These are phyloP conservation scores for Takifugu flavidus DNA, from an alignment of 2,113 vertebrate genomes.

Conservation along the genomic window DNA sequence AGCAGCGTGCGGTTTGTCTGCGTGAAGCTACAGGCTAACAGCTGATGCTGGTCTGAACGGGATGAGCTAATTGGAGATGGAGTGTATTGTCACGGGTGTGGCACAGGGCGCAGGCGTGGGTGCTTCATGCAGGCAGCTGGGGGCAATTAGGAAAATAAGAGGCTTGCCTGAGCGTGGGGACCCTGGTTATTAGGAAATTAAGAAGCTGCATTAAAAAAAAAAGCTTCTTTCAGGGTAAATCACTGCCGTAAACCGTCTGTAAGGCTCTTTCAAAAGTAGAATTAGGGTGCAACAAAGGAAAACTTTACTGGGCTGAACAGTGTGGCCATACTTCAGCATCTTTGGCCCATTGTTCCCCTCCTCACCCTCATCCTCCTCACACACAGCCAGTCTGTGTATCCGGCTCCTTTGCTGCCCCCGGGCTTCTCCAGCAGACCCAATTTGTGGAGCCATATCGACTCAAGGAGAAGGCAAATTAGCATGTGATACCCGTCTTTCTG, in stretches of 20 bases:
- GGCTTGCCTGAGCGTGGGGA: no score
- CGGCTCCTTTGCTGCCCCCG: conserved; percentile 27
- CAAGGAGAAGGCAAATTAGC: conserved; percentile 44
- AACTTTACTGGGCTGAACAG: not conserved
- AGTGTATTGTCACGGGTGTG: conserved; percentile 71
- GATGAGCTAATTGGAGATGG: conserved; percentile 55
- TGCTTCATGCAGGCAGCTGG: not conserved
- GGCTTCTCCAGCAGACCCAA: conserved; percentile 26
- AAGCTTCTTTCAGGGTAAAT: not conserved
- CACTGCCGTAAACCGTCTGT: no score
- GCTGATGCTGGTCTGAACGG: conserved; percentile 44
- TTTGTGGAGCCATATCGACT: conserved; percentile 22
- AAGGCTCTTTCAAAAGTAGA: no score
- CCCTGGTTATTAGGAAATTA: no score
- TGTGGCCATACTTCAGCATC: not conserved
- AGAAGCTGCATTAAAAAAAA: no score
- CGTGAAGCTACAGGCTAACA: conserved; percentile 47
- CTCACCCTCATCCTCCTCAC: conserved; percentile 24
- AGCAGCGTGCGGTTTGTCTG: conserved; percentile 9
- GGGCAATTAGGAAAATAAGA: no score
- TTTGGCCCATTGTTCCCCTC: conserved; percentile 21
- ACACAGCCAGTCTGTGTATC: conserved; percentile 34
- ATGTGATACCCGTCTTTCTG: conserved; percentile 42
- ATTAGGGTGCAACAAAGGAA: no score
- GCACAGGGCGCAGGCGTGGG: conserved; percentile 44